Evolutionary conservation across 35 echinoderm and acorn worm species (phyloP), one percentile per base, ranked within the genome.

Genomic region (Anneissia japonica): DNA sequence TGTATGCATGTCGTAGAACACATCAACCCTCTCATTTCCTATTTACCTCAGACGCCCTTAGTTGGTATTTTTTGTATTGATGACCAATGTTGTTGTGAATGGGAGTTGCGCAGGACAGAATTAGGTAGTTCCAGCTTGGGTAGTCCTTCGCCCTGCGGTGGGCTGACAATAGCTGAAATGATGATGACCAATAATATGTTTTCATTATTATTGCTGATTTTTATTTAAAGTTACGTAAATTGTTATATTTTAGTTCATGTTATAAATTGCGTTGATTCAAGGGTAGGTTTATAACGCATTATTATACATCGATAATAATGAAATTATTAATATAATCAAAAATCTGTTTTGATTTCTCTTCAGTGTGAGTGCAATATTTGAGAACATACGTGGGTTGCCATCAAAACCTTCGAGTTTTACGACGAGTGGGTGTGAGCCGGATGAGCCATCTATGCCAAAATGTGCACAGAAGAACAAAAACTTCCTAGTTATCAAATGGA

Each of bases 311-410:
- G n/a, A n/a, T n/a, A n/a, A 10, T 12, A 13, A n/a, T 78, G 76
- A n/a, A 78, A n/a, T 31, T 72, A 30, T 36, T 29, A 11, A 77
- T 77, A 40, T 0, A 34, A 33, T 36, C 16, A 82, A 41, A 28
- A 7, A 83, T 74, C 36, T 31, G 16, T 85, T 33, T 74, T 55
- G 76, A 32, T 21, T 37, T 84, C 21, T 33, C 26, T 72, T 34
- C 88, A 99, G 92, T 92, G 92, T 99, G 89, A 86, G 96, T 99
- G 96, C 96, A 99, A 99, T 99, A 99, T 91, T 90, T 76, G 96
- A 94, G 72, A 88, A 84, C 35, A 83, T 94, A 46, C 82, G 76
- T 34, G 96, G 96, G 4, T 74, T 79, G 33, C 91, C 86, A 30
- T 99, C 96, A 82, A 88, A 84, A 72, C 75, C 91, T 19, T 79